These are phyloP conservation scores for Notodonta dromedarius DNA, from an alignment of 2,888 invertebrate species.

Conservation along the genomic window DNA sequence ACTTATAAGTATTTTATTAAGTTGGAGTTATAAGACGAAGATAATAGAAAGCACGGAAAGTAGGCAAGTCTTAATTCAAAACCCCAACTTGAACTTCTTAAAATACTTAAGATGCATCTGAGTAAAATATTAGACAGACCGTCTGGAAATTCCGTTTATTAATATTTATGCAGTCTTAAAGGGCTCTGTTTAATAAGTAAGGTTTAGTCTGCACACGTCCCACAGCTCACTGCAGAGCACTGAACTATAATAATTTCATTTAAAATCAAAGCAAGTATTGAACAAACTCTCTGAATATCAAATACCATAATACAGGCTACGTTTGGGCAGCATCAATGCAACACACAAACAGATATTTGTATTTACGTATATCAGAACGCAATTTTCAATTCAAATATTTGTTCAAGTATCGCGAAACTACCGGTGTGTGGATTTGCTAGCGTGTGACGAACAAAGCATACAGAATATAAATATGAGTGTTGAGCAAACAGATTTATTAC, in stretches of 20 bases:
- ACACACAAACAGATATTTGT: slow-evolving; percentile 10
- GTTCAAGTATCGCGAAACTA: slow-evolving; percentile 9
- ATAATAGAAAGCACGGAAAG: too few species aligned
- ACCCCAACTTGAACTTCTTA: background rate
- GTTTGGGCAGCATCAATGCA: slow-evolving; percentile 12
- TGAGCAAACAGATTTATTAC: background rate
- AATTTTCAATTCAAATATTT: slow-evolving; percentile 34
- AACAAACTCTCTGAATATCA: background rate
- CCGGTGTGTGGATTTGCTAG: background rate
- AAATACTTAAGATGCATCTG: background rate
- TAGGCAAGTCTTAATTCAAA: background rate
- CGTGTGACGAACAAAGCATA: background rate
- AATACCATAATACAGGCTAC: background rate
- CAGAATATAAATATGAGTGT: background rate
- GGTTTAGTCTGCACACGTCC: slow-evolving; percentile 2
- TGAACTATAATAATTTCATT: background rate
- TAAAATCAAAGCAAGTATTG: background rate
- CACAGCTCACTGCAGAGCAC: background rate
- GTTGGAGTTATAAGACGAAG: too few species aligned
- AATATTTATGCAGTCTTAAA: background rate
- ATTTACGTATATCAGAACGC: background rate
- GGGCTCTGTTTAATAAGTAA: background rate
- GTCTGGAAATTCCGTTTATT: background rate
- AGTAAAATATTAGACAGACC: background rate
- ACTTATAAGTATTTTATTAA: too few species aligned